A percentile compares a stretch with the other conserved stretches of the same genome.
Evolutionary conservation across 2,888 invertebrate genomes (phyloP).

Genomic region (Epistrophella euchroma): DNA sequence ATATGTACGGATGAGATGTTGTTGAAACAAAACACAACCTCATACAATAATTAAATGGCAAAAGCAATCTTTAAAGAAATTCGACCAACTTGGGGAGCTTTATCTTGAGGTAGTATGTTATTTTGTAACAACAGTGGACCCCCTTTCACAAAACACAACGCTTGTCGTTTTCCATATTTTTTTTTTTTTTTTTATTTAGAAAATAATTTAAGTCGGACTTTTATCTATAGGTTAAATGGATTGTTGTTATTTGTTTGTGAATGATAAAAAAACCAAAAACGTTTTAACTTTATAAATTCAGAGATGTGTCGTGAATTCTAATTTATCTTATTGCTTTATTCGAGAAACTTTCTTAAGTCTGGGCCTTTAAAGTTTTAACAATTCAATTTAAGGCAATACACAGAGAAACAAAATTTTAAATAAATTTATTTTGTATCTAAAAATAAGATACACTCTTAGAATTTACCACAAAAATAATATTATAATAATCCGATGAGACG

Average conservation of each 20-base stretch:
- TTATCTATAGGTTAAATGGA: background rate
- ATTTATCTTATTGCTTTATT: constrained; percentile 42
- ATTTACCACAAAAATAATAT: constrained; percentile 36
- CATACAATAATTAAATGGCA: background rate
- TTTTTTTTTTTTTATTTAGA: constrained; percentile 51
- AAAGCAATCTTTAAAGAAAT: constrained; percentile 12
- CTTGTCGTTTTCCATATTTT: constrained; percentile 61
- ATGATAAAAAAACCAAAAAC: background rate
- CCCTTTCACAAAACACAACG: constrained; percentile 52
- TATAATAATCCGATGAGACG: constrained; percentile 12
- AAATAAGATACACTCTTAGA: constrained; percentile 40
- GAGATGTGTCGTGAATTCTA: constrained; percentile 62
- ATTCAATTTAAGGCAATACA: background rate
- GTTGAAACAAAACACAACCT: background rate
- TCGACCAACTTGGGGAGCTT: constrained; percentile 48
- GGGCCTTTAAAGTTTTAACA: background rate
- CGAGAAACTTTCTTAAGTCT: background rate
- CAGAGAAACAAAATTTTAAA: background rate
- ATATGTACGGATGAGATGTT: background rate
- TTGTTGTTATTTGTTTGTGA: constrained; percentile 8
- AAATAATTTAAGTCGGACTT: background rate
- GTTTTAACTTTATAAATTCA: constrained; percentile 37
- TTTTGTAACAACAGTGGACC: constrained; percentile 25
- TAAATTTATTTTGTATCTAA: background rate
- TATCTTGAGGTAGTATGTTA: constrained; percentile 9